Evolutionary conservation across 1,140 invertebrate species (phyloP).

Genomic region (Trachymyrmex cornetzi): DNA sequence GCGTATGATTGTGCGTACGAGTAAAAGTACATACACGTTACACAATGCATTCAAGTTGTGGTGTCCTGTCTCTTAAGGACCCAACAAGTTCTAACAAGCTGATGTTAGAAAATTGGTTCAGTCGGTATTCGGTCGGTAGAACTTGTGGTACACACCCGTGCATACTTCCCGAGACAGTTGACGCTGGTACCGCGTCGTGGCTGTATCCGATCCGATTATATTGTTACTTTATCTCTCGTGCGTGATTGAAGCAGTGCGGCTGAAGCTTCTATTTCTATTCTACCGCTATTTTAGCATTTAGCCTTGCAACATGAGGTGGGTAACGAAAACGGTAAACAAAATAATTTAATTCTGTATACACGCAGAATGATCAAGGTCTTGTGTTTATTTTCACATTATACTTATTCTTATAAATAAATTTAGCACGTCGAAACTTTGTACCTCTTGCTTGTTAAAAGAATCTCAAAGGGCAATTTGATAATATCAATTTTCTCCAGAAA

Average conservation of each 20-base stretch:
- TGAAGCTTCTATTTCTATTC: background rate
- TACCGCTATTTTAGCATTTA: background rate
- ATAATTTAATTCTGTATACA: background rate
- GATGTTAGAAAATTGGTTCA: conserved; percentile 70
- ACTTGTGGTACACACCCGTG: conserved; percentile 60
- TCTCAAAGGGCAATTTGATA: background rate
- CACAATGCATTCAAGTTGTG: conserved; percentile 60
- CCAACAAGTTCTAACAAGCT: conserved; percentile 31
- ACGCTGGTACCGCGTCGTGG: background rate
- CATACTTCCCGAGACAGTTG: background rate
- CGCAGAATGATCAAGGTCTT: background rate
- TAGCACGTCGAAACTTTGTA: background rate
- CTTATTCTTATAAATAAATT: background rate
- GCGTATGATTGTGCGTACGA: conserved; percentile 30
- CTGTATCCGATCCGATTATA: background rate
- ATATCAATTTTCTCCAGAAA: background rate
- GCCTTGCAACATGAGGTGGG: conserved; percentile 22
- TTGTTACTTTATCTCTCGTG: background rate
- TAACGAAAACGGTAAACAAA: background rate
- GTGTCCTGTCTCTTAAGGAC: conserved; percentile 56
- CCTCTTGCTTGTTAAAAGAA: background rate
- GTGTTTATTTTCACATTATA: background rate
- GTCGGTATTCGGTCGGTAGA: conserved; percentile 56
- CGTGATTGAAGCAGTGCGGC: background rate
- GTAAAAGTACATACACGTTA: conserved; percentile 51